Base-by-base conservation (phyloP, 2,888 invertebrate species). In the Papilio demoleus region DNA sequence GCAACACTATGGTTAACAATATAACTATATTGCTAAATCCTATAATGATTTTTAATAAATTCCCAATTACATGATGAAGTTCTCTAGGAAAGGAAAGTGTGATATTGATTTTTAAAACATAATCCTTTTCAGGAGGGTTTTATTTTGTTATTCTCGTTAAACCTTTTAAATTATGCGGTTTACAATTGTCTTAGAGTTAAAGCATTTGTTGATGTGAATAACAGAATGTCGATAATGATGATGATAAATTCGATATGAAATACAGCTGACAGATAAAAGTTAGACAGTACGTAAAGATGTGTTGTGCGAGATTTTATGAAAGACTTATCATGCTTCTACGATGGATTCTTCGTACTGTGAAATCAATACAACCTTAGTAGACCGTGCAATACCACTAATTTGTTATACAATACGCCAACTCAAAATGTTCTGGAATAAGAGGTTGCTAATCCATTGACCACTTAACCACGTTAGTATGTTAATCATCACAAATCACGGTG, bases 391-490 rank as follows among this genome's bases (percentile, higher is more conserved):
- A 88, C 88, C 88, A 90, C 88, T 85, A 83, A 87, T 87, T 86
- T 86, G 87, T 88, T 85, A 88, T 85, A 86, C 83, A 79, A 85
- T 82, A 79, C 86, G 81, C 77, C 67, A 69, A 75, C 74, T 81
- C 84, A 79, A 81, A 88, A 84, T 85, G 85, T 79, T 86, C 86
- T 85, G 78, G 82, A 89, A 84, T 85, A 87, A 89, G 87, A 70
- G 68, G 72, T 67, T 70, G 60, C 70, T 70, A 71, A 62, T 36
- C 59, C 45, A 60, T 58, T 38, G 47, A 40, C 40, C 64, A 68
- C 60, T 65, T 58, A 65, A 72, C 58, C 62, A 69, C 67, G 56
- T 47, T 42, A 45, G 40, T 60, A 40, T 11, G 22, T 38, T 24
- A 38, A 60, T 60, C n/a, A n/a, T n/a, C 64, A 42, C 56, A 40